Base-by-base conservation (phyloP, 2,113 vertebrate species). In the Ornithorhynchus anatinus region DNA sequence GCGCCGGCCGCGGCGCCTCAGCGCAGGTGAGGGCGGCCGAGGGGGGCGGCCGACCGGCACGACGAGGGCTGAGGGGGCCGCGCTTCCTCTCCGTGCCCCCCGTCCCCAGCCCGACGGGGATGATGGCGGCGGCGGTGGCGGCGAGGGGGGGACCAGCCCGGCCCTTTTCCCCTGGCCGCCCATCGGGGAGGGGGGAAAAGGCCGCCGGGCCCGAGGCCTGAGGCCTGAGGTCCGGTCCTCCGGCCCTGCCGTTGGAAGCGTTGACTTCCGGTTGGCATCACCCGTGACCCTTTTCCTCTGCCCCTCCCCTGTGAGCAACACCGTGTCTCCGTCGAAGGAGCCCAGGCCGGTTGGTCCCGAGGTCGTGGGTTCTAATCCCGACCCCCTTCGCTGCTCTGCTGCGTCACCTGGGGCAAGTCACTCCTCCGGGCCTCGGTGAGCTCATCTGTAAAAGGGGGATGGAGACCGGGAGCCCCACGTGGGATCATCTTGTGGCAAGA, bases 241-340 rank as follows among this genome's bases (percentile, higher is more conserved):
- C 9, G 44, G 44, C 12, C 27, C 22, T 14, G 45, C 9, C 17
- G 13, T 9, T 23, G 7, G 14, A 27, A 27, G 23, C 6, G 7
- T 10, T 3, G 2, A 5, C 1, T 7, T 50, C 10, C 16, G 25
- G 15, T 4, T 0, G 47, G 19, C 14, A 4, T 29, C 8, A 13
- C 0, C 7, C 2, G 25, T 16, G 45, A 48, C 7, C 29, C 29
- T 9, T 27, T 48, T 16, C 45, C 4, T 48, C 4, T 2, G 22
- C 29, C 4, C 13, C 5, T 40, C 27, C 11, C 10, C 22, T 38
- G 31, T 45, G 31, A 58, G n/a, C 29, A 11, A 17, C 33, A 50
- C 6, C 10, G 7, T 59, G 5, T 29, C 14, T 14, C 13, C 22
- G 44, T n/a, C n/a, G n/a, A n/a, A n/a, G n/a, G n/a, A n/a, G n/a